A percentile compares a stretch with the other conserved stretches of the same genome.
Conservation (phyloP, 2,113 vertebrate species). For the Poeciliopsis occidentalis region DNA sequence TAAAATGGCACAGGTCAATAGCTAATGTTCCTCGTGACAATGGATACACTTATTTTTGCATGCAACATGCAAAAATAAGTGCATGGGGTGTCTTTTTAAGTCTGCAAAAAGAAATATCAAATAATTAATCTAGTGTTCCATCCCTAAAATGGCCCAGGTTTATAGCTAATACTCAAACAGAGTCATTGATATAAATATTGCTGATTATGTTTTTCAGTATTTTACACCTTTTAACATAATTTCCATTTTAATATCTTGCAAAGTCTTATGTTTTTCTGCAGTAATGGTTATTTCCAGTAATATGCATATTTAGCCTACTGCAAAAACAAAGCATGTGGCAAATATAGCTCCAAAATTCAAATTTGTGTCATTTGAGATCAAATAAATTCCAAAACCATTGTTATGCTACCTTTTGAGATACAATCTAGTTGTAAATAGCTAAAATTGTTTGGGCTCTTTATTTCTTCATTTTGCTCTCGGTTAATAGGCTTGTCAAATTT, state of each 20-base stretch:
- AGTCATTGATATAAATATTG: background rate
- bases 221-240: background rate
- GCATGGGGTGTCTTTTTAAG: no score
- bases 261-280: background rate
- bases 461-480: background rate
- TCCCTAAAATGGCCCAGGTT: background rate
- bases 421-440: background rate
- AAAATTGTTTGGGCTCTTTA: background rate
- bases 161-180: background rate
- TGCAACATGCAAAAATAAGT: no score
- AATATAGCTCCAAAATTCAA: no score
- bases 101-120: no score
- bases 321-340: background rate
- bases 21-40: background rate
- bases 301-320: background rate
- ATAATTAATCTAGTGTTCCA: background rate
- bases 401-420: background rate
- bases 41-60: no score
- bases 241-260: background rate
- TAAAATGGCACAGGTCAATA: background rate
- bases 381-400: no score
- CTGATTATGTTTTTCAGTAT: background rate
- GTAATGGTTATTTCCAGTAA: background rate
- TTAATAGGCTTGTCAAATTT: background rate
- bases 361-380: no score